Conservation (phyloP, 1,140 invertebrate species). For the Sogatella furcifera region DNA sequence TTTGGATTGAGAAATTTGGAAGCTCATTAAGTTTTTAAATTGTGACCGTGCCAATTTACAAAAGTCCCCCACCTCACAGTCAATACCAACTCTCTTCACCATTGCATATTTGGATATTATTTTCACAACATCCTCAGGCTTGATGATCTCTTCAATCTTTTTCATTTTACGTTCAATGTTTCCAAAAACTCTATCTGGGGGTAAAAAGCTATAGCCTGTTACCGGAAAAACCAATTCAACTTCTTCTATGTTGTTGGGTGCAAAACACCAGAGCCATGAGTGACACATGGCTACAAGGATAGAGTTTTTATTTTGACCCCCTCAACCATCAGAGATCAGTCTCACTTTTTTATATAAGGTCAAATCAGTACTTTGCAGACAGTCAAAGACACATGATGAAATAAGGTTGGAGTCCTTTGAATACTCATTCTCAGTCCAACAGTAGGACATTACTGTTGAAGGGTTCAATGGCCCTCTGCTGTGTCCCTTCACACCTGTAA, state of each 20-base stretch:
- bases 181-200: conserved; percentile 28
- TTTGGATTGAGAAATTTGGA: too few relatives aligned
- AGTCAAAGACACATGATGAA: conserved; percentile 21
- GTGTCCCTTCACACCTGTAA: conserved; percentile 26
- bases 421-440: conserved; percentile 26
- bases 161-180: conserved; percentile 17
- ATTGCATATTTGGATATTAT: too few relatives aligned
- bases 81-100: too few relatives aligned
- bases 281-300: neutral
- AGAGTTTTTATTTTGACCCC: conserved; percentile 29
- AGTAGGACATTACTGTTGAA: conserved; percentile 24
- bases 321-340: conserved; percentile 26
- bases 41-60: too few relatives aligned
- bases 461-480: conserved; percentile 23
- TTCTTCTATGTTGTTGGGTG: neutral
- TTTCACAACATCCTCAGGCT: too few relatives aligned
- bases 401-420: conserved; percentile 29
- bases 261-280: neutral
- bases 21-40: too few relatives aligned
- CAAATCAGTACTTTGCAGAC: conserved; percentile 13
- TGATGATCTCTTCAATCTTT: too few relatives aligned
- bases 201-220: conserved; percentile 26
- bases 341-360: conserved; percentile 12
- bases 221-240: conserved; percentile 17
- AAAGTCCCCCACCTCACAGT: too few relatives aligned